Percentiles rank a stretch among this genome's conserved stretches.
These are phyloP conservation scores for Pelecanoides urinatrix DNA, from an alignment of 2,113 vertebrate species.

Conservation along the genomic window DNA sequence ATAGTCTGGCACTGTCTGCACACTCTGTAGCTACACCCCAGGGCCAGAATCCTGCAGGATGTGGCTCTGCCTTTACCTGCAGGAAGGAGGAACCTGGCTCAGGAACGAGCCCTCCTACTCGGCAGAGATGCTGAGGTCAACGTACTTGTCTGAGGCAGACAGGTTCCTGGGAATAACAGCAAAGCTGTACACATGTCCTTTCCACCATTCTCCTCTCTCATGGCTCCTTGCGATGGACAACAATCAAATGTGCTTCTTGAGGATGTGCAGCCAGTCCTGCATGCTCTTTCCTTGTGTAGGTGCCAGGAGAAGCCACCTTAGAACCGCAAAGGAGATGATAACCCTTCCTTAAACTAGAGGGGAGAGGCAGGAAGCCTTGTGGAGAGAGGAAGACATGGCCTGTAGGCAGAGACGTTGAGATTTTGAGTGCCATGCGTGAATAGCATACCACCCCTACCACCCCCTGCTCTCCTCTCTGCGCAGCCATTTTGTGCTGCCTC, in stretches of 20 bases:
- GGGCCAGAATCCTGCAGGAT: background rate
- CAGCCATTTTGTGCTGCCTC: background rate
- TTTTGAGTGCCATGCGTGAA: background rate
- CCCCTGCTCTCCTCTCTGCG: background rate
- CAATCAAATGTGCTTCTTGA: background rate
- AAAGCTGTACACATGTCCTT: background rate
- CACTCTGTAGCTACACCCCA: background rate
- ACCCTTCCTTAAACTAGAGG: background rate
- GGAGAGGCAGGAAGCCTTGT: background rate
- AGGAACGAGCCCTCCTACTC: background rate
- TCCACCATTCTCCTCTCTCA: background rate
- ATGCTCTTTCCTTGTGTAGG: too few species aligned
- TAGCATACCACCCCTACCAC: rapidly evolving
- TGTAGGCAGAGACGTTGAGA: background rate
- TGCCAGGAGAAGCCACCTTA: background rate
- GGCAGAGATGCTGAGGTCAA: background rate
- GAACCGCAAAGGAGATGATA: background rate
- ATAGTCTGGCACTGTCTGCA: background rate
- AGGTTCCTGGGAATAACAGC: background rate
- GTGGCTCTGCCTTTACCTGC: background rate
- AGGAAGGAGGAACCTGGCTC: background rate
- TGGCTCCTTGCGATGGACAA: background rate
- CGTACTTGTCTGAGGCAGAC: background rate
- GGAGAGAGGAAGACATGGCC: background rate
- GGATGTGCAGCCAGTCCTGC: background rate